Conservation (phyloP, 2,888 invertebrate species). For the Melinaea marsaeus region DNA sequence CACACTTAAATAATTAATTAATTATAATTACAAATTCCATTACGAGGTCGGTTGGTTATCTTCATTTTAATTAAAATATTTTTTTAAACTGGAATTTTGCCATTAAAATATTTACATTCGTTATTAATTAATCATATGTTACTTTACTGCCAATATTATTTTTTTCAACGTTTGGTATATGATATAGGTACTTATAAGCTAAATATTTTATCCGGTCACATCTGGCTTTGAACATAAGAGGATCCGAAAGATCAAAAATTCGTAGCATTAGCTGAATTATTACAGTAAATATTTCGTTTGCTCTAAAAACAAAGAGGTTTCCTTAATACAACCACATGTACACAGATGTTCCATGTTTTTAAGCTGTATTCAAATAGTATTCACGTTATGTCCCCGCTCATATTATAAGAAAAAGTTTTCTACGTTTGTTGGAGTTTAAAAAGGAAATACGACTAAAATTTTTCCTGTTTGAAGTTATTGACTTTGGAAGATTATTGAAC, state of each 20-base stretch:
- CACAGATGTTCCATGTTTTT: slow-evolving; percentile 29
- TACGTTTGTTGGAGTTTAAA: slow-evolving; percentile 26
- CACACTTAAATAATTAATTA: no score
- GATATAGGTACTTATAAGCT: slow-evolving; percentile 3
- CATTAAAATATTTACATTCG: no score
- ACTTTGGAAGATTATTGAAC: slow-evolving; percentile 23
- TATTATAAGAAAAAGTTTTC: slow-evolving; percentile 24
- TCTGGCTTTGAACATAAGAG: slow-evolving; percentile 41
- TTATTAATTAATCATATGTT: no score
- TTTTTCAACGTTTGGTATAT: slow-evolving; percentile 6
- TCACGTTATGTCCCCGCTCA: slow-evolving; percentile 23
- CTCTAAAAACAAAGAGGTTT: slow-evolving; percentile 23
- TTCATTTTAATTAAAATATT: no score
- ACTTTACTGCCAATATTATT: no score
- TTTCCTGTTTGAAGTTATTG: slow-evolving; percentile 18
- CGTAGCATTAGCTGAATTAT: slow-evolving; percentile 26
- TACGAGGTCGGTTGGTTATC: no score
- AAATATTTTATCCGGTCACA: slow-evolving; percentile 16
- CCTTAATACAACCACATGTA: slow-evolving; percentile 8
- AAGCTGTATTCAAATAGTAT: slow-evolving; percentile 31
- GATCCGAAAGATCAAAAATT: slow-evolving; percentile 61
- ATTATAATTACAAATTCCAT: no score
- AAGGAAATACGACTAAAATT: slow-evolving; percentile 22
- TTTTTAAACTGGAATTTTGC: no score
- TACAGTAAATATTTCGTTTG: slow-evolving; percentile 16